phyloP scores from a whole-genome alignment of 30 jellyfish, hydroid and myxozoan genomes.

The Clytia hemisphaerica region DNA sequence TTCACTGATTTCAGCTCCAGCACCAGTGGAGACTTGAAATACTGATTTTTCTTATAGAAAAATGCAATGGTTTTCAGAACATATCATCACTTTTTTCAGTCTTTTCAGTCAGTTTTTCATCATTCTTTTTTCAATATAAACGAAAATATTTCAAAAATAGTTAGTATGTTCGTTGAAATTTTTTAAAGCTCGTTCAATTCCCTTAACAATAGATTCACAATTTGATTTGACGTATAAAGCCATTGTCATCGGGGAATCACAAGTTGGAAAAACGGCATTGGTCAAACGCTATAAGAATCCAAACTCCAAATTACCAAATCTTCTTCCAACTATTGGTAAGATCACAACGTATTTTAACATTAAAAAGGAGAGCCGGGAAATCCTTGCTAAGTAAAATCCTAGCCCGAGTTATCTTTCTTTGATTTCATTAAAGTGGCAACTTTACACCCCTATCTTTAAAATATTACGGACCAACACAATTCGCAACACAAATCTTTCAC shows the following conservation, averaged over 20 bases:
- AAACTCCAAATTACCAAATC: slow-evolving; percentile 38
- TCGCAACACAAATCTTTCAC: background rate
- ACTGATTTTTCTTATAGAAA: too few species aligned
- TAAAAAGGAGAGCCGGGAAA: background rate
- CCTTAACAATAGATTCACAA: too few species aligned
- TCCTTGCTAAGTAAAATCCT: background rate
- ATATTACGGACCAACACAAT: background rate
- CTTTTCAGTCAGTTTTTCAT: too few species aligned
- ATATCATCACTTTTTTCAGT: too few species aligned
- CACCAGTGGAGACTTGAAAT: too few species aligned
- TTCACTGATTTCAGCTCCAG: too few species aligned
- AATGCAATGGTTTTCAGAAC: too few species aligned
- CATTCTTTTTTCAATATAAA: too few species aligned
- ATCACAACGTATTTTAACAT: background rate
- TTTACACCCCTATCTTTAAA: background rate
- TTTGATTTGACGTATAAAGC: slow-evolving; percentile 73
- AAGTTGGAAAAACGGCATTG: slow-evolving; percentile 82
- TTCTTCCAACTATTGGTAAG: slow-evolving; percentile 83
- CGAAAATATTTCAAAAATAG: too few species aligned
- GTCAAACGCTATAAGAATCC: slow-evolving; percentile 49
- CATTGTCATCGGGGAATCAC: slow-evolving; percentile 68
- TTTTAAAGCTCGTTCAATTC: too few species aligned
- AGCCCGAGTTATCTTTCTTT: background rate
- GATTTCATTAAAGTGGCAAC: background rate
- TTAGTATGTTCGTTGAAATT: too few species aligned